These are phyloP conservation scores for Pharmacophagus antenor DNA, from an alignment of 2,888 invertebrate genomes.

Conservation along the genomic window DNA sequence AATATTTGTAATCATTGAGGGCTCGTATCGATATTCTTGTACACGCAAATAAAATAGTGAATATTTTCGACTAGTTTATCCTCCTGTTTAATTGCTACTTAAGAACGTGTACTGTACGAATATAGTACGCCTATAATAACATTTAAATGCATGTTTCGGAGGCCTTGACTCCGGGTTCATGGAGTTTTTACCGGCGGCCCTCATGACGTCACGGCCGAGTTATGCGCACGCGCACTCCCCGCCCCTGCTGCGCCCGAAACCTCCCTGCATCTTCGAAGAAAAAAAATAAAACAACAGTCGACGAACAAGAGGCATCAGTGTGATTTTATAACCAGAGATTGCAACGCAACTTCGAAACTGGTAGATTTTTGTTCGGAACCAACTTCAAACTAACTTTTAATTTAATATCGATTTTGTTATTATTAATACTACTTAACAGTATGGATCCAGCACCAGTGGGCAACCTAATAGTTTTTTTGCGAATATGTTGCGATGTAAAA, in stretches of 20 bases:
- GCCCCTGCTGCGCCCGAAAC: slow-evolving; percentile 52
- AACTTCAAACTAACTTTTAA: slow-evolving; percentile 30
- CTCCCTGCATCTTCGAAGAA: slow-evolving; percentile 67
- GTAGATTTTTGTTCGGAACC: slow-evolving; percentile 39
- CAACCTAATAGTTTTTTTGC: slow-evolving; percentile 19
- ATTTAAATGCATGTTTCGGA: slow-evolving; percentile 56
- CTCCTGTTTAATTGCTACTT: slow-evolving; percentile 5
- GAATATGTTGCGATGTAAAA: slow-evolving; percentile 22
- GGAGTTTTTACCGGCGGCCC: slow-evolving; percentile 65
- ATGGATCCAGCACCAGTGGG: slow-evolving; percentile 7
- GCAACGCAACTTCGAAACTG: slow-evolving; percentile 47
- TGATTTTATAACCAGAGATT: slow-evolving; percentile 59
- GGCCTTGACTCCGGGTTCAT: slow-evolving; percentile 75
- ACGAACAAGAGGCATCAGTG: slow-evolving; percentile 61
- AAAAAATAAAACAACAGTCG: slow-evolving; percentile 65
- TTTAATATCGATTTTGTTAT: slow-evolving; percentile 8
- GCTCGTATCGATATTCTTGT: not conserved
- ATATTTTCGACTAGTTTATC: not conserved
- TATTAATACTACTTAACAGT: slow-evolving; percentile 11
- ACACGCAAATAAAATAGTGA: not conserved
- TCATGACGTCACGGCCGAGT: slow-evolving; percentile 71
- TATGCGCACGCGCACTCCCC: slow-evolving; percentile 65
- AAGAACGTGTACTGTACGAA: slow-evolving; percentile 6
- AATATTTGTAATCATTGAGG: not conserved
- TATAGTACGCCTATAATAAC: slow-evolving; percentile 27